Conservation (phyloP, 2,797 vertebrate species). For the Chiroxiphia lanceolata region DNA sequence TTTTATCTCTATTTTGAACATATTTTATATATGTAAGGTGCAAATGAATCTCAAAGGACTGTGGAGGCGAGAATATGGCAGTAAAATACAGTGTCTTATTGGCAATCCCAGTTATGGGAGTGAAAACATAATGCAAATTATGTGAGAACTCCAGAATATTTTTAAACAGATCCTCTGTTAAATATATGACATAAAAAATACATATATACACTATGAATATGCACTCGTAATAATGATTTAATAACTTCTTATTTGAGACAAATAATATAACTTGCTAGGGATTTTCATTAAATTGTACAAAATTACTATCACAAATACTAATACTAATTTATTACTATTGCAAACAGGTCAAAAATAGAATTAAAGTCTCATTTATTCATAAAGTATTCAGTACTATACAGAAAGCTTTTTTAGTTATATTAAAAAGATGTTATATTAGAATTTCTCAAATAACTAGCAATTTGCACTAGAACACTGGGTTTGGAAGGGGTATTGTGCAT, state of each 20-base stretch:
- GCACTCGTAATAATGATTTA: not conserved
- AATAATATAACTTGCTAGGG: not conserved
- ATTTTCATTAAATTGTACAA: not conserved
- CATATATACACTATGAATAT: not conserved
- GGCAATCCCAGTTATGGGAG: not conserved
- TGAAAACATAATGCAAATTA: not conserved
- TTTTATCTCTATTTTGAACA: not conserved
- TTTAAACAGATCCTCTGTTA: not conserved
- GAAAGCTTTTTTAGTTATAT: not conserved
- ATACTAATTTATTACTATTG: not conserved
- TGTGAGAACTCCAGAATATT: not conserved
- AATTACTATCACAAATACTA: not conserved
- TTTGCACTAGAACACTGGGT: not conserved
- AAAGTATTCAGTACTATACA: not conserved
- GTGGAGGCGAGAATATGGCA: fast-evolving
- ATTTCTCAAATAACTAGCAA: not conserved
- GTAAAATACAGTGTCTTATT: not conserved
- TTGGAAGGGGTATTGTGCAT: not conserved
- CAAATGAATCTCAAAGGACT: not conserved
- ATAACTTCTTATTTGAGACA: not conserved
- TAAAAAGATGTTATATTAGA: not conserved
- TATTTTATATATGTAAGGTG: not conserved
- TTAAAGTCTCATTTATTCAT: not conserved
- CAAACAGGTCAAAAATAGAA: not conserved
- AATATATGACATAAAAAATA: not conserved